Evolutionary conservation across 2,797 vertebrate species (phyloP).

Genomic region (Alauda arvensis): DNA sequence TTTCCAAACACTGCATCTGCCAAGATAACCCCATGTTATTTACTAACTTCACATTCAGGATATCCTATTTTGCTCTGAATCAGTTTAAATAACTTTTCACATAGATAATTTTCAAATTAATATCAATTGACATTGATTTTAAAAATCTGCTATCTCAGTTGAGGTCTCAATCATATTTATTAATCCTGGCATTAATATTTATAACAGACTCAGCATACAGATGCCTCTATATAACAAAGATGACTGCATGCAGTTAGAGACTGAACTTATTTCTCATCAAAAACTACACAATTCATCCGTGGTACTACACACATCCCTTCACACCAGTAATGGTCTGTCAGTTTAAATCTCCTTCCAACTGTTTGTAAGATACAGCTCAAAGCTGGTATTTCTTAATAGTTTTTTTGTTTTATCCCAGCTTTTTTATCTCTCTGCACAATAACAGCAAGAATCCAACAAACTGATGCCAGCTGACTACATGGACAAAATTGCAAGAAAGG

Average conservation of each 20-base stretch:
- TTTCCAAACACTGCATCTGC: neutral
- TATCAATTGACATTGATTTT: neutral
- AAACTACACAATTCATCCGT: neutral
- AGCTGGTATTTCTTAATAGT: neutral
- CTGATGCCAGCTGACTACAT: neutral
- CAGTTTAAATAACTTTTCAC: neutral
- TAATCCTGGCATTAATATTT: neutral
- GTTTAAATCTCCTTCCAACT: neutral
- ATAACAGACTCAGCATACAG: neutral
- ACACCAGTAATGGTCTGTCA: neutral
- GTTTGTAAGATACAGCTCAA: neutral
- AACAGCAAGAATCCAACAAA: neutral
- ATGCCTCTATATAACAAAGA: neutral
- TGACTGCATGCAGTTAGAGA: neutral
- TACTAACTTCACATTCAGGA: neutral
- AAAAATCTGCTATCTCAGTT: neutral
- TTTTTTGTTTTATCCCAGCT: neutral
- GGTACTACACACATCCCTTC: neutral
- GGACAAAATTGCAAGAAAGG: neutral
- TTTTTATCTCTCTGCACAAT: neutral
- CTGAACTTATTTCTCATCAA: neutral
- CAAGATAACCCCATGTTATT: neutral
- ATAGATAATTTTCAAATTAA: neutral
- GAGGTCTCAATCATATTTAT: neutral
- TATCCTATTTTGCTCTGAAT: neutral